Evolutionary conservation across 2,113 vertebrate genomes (phyloP).

Genomic region (Isichthys henryi): DNA sequence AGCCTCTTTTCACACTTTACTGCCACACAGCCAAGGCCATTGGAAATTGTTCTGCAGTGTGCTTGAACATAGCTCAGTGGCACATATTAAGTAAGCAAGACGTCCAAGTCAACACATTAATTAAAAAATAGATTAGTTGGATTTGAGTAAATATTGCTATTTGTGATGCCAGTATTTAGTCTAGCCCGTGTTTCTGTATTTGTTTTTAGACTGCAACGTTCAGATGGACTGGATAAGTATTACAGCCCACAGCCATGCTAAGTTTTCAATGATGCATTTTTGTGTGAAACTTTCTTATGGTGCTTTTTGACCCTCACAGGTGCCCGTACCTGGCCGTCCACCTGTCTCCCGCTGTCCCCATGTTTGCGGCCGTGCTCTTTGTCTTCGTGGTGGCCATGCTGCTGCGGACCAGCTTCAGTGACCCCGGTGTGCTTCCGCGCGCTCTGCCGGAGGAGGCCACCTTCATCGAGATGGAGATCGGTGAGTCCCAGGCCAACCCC

Average conservation of each 20-base stretch:
- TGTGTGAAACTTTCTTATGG: neutral
- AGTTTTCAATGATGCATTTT: neutral
- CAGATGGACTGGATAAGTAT: neutral
- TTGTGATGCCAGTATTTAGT: neutral
- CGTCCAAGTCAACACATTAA: neutral
- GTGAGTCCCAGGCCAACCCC: conserved; percentile 52
- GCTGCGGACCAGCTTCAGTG: conserved; percentile 94
- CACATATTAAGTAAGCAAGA: neutral
- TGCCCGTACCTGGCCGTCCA: conserved; percentile 91
- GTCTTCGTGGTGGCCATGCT: conserved; percentile 90
- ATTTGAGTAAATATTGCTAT: neutral
- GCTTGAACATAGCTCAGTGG: neutral
- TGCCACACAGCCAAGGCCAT: neutral
- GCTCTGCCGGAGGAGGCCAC: conserved; percentile 90
- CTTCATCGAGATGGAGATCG: conserved; percentile 98
- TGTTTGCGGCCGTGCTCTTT: conserved; percentile 85
- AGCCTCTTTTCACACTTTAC: neutral
- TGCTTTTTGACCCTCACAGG: conserved; percentile 52
- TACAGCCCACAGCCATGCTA: neutral
- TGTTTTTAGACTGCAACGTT: neutral
- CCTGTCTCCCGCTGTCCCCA: conserved; percentile 87
- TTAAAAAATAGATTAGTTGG: neutral
- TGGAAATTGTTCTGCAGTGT: neutral
- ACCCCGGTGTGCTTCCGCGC: conserved; percentile 88
- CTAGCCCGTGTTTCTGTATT: neutral